Conservation (phyloP, 2,888 invertebrate genomes). For the Danaus chrysippus region DNA sequence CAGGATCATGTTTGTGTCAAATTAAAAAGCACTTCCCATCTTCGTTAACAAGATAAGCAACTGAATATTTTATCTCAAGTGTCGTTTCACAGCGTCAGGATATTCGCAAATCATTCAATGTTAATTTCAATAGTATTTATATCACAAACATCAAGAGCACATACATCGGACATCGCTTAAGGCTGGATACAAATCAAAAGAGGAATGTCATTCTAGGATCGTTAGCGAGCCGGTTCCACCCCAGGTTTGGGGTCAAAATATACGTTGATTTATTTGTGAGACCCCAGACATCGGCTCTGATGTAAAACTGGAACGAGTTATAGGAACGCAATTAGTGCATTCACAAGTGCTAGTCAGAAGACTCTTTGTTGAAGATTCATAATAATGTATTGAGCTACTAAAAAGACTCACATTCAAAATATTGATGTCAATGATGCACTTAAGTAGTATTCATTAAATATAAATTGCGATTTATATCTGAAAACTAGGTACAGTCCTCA, state of each 20-base stretch:
- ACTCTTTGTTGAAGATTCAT: not conserved
- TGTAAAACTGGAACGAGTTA: constrained; percentile 33
- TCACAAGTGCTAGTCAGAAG: constrained; percentile 17
- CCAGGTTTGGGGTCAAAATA: constrained; percentile 56
- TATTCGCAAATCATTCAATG: no score
- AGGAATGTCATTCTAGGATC: constrained; percentile 50
- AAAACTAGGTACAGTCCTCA: no score
- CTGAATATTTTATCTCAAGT: no score
- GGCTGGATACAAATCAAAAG: constrained; percentile 9
- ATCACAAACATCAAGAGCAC: not conserved
- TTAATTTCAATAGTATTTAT: no score
- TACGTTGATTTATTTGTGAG: constrained; percentile 56
- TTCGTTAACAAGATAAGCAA: no score
- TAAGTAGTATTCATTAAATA: no score
- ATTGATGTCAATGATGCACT: no score
- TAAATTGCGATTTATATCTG: no score
- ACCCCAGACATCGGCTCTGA: constrained; percentile 26
- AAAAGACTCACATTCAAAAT: no score
- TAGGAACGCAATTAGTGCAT: constrained; percentile 35
- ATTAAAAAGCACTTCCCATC: no score
- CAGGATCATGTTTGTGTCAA: no score
- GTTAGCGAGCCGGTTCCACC: constrained; percentile 49
- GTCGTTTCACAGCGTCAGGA: no score
- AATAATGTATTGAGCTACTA: not conserved
- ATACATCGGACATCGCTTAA: not conserved